Conservation (phyloP, 1,140 invertebrate species). For the Papilio dardanus region DNA sequence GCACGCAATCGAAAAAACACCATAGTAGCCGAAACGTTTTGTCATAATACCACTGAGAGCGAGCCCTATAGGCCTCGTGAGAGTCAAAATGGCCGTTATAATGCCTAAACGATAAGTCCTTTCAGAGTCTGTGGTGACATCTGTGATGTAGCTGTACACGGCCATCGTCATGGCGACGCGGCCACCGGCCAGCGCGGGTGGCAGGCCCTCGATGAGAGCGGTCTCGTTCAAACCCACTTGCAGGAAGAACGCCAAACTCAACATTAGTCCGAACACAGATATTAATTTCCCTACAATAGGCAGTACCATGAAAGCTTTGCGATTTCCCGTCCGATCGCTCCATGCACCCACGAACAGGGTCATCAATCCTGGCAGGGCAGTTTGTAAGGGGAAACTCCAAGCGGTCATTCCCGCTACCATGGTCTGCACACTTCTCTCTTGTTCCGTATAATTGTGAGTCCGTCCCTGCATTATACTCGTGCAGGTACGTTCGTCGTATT, state of each 20-base stretch:
- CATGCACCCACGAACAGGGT: constrained; percentile 85
- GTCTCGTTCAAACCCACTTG: constrained; percentile 82
- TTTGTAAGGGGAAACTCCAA: constrained; percentile 84
- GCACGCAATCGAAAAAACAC: constrained; percentile 76
- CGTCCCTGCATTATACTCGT: constrained; percentile 79
- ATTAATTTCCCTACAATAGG: constrained; percentile 83
- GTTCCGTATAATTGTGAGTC: constrained; percentile 75
- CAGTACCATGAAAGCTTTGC: constrained; percentile 84
- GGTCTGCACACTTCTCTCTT: constrained; percentile 81
- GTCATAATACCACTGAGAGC: constrained; percentile 80
- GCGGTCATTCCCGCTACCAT: constrained; percentile 83
- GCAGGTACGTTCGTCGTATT: constrained; percentile 81
- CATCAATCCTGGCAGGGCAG: constrained; percentile 82
- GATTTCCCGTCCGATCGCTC: constrained; percentile 84
- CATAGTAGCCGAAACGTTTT: constrained; percentile 77
- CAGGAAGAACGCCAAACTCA: constrained; percentile 83
- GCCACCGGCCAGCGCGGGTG: constrained; percentile 83
- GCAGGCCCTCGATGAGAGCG: constrained; percentile 81
- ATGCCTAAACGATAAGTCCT: constrained; percentile 83
- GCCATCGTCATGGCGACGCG: constrained; percentile 83
- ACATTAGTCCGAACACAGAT: constrained; percentile 78
- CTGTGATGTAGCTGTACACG: constrained; percentile 84
- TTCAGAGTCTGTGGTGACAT: constrained; percentile 83
- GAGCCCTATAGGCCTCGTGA: constrained; percentile 77
- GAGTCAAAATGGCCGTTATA: constrained; percentile 82